Evolutionary conservation across 2,888 invertebrate genomes (phyloP).

Genomic region (Tetrapedia diversipes): DNA sequence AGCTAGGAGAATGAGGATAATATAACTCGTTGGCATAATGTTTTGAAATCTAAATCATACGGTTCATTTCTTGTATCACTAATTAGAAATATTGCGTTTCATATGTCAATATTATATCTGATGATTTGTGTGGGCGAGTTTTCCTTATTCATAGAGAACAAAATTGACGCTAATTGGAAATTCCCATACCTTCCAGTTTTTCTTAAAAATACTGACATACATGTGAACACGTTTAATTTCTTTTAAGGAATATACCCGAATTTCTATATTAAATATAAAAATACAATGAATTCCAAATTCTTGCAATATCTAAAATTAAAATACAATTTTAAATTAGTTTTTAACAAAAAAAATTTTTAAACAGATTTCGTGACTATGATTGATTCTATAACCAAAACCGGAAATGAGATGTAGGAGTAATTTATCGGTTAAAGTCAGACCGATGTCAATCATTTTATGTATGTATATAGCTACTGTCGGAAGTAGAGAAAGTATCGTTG

Average conservation of each 20-base stretch:
- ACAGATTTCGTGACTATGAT: constrained; percentile 41
- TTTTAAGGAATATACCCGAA: too few species aligned
- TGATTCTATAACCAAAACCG: constrained; percentile 37
- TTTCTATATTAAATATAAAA: too few species aligned
- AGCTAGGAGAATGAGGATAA: constrained; percentile 5
- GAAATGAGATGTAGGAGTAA: constrained; percentile 29
- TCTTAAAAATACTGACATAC: too few species aligned
- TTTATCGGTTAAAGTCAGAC: constrained; percentile 33
- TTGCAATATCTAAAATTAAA: neutral
- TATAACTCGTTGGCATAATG: constrained; percentile 20
- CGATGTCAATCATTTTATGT: constrained; percentile 54
- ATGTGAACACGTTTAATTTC: too few species aligned
- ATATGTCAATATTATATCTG: too few species aligned
- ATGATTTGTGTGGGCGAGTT: too few species aligned
- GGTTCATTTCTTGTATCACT: neutral
- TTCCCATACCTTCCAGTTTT: too few species aligned
- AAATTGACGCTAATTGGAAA: too few species aligned
- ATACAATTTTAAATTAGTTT: neutral
- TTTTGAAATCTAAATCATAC: constrained; percentile 20
- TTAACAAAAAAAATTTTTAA: neutral
- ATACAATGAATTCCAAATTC: too few species aligned
- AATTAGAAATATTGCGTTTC: constrained; percentile 2
- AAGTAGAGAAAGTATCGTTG: constrained; percentile 44
- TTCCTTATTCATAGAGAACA: too few species aligned
- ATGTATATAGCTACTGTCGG: constrained; percentile 40